A percentile compares a stretch with the other conserved stretches of the same genome.
Conservation (phyloP, 2,797 vertebrate species). For the Vultur gryphus region DNA sequence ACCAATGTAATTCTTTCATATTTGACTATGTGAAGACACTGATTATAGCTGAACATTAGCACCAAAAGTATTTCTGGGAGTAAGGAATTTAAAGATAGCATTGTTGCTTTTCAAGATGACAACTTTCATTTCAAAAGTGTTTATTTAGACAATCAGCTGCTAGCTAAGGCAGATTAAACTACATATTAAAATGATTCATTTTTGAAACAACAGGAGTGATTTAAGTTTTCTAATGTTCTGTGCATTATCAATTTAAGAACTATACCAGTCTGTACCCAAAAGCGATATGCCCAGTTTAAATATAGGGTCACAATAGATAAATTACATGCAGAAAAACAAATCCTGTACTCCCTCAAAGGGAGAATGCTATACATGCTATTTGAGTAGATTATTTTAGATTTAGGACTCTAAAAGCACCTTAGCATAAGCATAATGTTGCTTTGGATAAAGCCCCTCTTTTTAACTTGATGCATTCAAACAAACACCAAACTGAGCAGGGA, state of each 20-base stretch:
- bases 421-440: neutral
- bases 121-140: neutral
- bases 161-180: neutral
- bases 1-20: neutral
- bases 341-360: neutral
- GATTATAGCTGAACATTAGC: neutral
- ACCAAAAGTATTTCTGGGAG: neutral
- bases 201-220: neutral
- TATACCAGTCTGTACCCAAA: neutral
- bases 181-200: neutral
- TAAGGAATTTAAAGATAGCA: neutral
- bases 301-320: neutral
- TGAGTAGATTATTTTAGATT: neutral
- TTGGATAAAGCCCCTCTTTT: neutral
- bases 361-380: neutral
- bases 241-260: neutral
- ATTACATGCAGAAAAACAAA: neutral
- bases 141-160: neutral
- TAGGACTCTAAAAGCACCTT: neutral
- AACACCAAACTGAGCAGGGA: neutral
- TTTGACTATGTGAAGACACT: neutral
- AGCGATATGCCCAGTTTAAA: neutral
- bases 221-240: neutral
- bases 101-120: neutral
- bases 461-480: neutral